Percentiles rank a stretch among this genome's conserved stretches.
These are phyloP conservation scores for Enteromius thamalakanensis DNA, from an alignment of 2,797 vertebrate genomes.

Conservation along the genomic window DNA sequence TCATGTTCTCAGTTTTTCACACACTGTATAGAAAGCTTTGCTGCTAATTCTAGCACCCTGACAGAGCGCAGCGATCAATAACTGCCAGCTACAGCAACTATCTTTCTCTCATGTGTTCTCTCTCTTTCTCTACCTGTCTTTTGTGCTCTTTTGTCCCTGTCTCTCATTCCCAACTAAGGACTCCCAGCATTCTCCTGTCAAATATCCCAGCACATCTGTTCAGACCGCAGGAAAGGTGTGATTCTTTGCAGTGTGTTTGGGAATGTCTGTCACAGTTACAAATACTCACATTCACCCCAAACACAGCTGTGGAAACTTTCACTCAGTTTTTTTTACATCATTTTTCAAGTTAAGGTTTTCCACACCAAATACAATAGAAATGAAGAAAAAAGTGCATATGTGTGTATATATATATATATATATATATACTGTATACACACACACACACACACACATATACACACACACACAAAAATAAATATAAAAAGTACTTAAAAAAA, in stretches of 20 bases:
- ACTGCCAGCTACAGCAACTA: conserved; percentile 25
- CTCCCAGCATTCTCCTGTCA: conserved; percentile 52
- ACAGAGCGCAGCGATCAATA: conserved; percentile 40
- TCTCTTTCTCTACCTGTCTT: neutral
- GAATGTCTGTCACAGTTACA: conserved; percentile 14
- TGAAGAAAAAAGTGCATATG: neutral
- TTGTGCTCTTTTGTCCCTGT: conserved; percentile 3
- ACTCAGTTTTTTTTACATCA: neutral
- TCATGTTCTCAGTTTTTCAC: conserved; percentile 10
- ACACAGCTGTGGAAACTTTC: neutral
- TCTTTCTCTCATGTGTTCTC: neutral
- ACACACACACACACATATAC: no score
- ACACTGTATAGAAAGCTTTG: conserved; percentile 31
- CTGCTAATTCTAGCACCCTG: conserved; percentile 29
- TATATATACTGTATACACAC: no score
- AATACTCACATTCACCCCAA: neutral
- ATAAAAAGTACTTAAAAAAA: no score
- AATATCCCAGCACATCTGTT: conserved; percentile 66
- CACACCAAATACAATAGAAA: neutral
- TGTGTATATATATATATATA: no score
- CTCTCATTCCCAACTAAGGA: neutral
- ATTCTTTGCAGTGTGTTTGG: neutral
- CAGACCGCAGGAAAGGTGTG: conserved; percentile 32
- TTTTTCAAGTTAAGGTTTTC: neutral
- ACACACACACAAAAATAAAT: no score